Evolutionary conservation across 2,113 vertebrate species (phyloP).

Genomic region (Campylorhamphus procurvoides): DNA sequence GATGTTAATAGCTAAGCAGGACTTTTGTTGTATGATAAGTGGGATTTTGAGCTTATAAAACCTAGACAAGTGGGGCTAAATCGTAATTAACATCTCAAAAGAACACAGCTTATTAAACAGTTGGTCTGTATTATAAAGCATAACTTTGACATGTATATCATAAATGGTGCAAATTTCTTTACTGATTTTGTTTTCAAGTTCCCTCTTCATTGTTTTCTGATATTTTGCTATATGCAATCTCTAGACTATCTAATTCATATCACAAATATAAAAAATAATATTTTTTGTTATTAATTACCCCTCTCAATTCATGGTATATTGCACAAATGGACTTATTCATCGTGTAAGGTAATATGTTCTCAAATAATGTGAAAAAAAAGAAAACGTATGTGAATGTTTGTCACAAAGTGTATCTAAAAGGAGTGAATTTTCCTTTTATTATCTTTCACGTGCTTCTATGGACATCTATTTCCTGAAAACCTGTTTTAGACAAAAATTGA

Average conservation of each 20-base stretch:
- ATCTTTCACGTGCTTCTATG: not conserved
- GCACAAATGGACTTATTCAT: not conserved
- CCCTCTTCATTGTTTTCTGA: not conserved
- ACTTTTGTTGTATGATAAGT: conserved; percentile 20
- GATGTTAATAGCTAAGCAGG: not conserved
- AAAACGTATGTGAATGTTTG: not conserved
- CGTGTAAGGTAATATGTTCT: not conserved
- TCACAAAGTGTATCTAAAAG: not conserved
- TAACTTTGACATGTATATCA: not conserved
- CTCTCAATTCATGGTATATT: not conserved
- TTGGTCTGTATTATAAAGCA: not conserved
- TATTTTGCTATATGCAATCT: not conserved
- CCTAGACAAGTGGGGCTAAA: not conserved
- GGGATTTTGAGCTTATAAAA: not conserved
- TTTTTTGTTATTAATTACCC: not conserved
- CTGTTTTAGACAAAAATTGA: not conserved
- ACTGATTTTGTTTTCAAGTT: not conserved
- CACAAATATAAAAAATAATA: not conserved
- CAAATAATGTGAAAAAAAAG: not conserved
- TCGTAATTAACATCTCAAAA: not conserved
- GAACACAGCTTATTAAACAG: not conserved
- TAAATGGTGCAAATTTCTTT: not conserved
- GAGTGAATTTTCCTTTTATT: not conserved
- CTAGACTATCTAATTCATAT: not conserved
- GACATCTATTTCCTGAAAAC: not conserved